phyloP scores from a whole-genome alignment of 2,113 vertebrate species.

The Synchiropus splendidus region DNA sequence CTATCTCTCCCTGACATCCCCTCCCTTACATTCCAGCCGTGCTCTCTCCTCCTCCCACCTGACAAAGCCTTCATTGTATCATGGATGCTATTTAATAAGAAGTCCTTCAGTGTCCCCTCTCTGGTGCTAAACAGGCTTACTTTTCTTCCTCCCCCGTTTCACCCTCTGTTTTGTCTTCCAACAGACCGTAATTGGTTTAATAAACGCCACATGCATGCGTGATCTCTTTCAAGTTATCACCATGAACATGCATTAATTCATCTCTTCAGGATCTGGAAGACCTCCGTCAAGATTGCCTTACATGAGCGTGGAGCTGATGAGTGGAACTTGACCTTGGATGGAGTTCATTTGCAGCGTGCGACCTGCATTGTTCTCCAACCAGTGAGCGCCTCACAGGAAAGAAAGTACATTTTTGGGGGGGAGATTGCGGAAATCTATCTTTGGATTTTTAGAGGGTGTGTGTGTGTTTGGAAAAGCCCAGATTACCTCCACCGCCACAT shows the following conservation, averaged over 20 bases:
- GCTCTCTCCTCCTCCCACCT: slow-evolving; percentile 56
- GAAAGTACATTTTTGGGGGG: slow-evolving; percentile 39
- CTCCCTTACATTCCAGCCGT: slow-evolving; percentile 53
- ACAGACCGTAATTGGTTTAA: slow-evolving; percentile 6
- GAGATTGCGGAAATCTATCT: slow-evolving; percentile 36
- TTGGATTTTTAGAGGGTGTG: slow-evolving; percentile 34
- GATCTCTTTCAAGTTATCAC: too few relatives aligned
- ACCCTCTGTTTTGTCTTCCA: slow-evolving; percentile 6
- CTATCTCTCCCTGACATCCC: slow-evolving; percentile 15
- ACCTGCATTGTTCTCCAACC: slow-evolving; percentile 17
- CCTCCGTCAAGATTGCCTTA: too few relatives aligned
- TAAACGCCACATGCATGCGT: too few relatives aligned
- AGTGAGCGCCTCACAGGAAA: slow-evolving; percentile 30
- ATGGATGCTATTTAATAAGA: slow-evolving; percentile 54
- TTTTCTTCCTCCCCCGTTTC: slow-evolving; percentile 6
- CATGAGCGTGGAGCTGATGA: slow-evolving; percentile 18
- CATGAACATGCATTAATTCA: too few relatives aligned
- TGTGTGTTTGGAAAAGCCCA: slow-evolving; percentile 30
- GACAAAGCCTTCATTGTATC: slow-evolving; percentile 65
- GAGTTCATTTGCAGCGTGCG: slow-evolving; percentile 5
- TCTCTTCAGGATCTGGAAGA: slow-evolving; percentile 21
- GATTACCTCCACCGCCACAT: slow-evolving; percentile 32
- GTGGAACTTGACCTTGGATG: slow-evolving; percentile 19
- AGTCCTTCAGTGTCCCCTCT: slow-evolving; percentile 30
- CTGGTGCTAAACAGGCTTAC: slow-evolving; percentile 20